These are phyloP conservation scores for Florisuga fusca DNA, from an alignment of 2,797 vertebrate genomes.

Conservation along the genomic window DNA sequence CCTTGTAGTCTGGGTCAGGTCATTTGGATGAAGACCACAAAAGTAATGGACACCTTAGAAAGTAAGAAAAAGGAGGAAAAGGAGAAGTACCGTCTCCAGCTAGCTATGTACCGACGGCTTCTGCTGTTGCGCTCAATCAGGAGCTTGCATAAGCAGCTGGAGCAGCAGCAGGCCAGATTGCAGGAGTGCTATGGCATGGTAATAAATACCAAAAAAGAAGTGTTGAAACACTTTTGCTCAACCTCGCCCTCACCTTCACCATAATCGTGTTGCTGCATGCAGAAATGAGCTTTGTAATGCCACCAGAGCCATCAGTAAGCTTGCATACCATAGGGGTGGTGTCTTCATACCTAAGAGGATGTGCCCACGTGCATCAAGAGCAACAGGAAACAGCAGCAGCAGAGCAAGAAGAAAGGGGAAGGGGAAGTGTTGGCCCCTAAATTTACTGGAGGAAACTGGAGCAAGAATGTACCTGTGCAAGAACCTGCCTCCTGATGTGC, in stretches of 20 bases:
- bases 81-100: slow-evolving; percentile 33
- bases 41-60: slow-evolving; percentile 20
- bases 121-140: slow-evolving; percentile 52
- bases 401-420: not conserved
- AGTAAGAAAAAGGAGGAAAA: slow-evolving; percentile 45
- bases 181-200: not conserved
- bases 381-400: not conserved
- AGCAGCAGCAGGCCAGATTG: slow-evolving; percentile 49
- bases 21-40: not conserved
- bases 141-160: slow-evolving; percentile 54
- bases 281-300: not conserved
- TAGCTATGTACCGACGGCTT: slow-evolving; percentile 48
- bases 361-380: fast-evolving
- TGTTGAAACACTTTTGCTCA: slow-evolving; percentile 29
- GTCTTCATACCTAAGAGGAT: not conserved
- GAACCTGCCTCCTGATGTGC: not conserved
- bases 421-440: fast-evolving
- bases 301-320: not conserved
- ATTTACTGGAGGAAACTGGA: not conserved
- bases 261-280: slow-evolving; percentile 15
- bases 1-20: not conserved
- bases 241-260: not conserved
- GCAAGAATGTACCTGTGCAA: not conserved
- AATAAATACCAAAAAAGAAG: slow-evolving; percentile 53
- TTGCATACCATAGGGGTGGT: not conserved